Evolutionary conservation across 2,797 vertebrate genomes (phyloP).

Genomic region (Kryptolebias ocellatus): DNA sequence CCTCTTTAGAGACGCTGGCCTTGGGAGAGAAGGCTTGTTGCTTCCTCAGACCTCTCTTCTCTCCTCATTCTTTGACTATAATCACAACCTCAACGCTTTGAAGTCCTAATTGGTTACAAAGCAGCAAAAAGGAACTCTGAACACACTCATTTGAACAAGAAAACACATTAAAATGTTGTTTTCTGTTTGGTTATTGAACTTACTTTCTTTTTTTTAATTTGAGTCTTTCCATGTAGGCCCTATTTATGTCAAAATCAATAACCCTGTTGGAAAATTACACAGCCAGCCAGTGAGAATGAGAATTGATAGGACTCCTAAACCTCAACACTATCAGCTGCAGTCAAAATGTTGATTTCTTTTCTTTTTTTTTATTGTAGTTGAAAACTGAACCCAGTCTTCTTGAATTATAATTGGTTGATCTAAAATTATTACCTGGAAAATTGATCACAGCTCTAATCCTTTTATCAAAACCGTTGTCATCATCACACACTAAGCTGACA

Average conservation of each 20-base stretch:
- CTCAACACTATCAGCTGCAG: neutral
- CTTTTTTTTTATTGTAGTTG: neutral
- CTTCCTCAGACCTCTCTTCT: neutral
- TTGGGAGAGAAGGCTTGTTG: conserved; percentile 17
- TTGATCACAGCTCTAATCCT: too few species aligned
- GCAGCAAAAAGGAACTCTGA: neutral
- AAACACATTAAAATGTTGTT: conserved; percentile 4
- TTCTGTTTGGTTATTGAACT: neutral
- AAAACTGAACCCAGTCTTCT: neutral
- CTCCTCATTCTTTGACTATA: conserved; percentile 21
- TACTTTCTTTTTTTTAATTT: neutral
- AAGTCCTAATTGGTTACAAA: conserved; percentile 16
- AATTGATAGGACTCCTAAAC: conserved; percentile 12
- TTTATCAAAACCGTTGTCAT: too few species aligned
- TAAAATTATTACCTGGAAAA: neutral
- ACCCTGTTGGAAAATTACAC: conserved; percentile 30
- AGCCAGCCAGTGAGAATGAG: conserved; percentile 1
- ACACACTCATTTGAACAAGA: neutral
- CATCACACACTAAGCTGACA: too few species aligned
- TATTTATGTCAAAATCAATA: conserved; percentile 39
- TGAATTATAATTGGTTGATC: neutral
- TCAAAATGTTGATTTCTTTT: conserved; percentile 8
- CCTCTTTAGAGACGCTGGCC: conserved; percentile 47
- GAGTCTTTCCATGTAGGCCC: neutral
- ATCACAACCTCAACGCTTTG: conserved; percentile 24